Percentiles rank a stretch among this genome's conserved stretches.
phyloP scores from a whole-genome alignment of 1,140 invertebrate genomes.

The Drosophila guanche region DNA sequence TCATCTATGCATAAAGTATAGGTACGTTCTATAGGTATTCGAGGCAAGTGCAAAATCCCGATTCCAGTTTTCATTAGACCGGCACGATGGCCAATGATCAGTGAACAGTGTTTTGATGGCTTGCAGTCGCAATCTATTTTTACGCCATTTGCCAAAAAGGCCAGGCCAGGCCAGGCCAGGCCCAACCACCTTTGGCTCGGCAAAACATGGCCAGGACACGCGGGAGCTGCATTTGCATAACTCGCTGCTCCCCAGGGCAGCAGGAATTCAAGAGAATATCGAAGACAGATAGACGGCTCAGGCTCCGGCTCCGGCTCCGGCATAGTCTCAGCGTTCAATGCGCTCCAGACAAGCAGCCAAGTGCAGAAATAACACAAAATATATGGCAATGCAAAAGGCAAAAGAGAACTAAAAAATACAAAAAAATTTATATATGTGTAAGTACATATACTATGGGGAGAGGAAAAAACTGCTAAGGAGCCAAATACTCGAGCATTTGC shows the following conservation, averaged over 20 bases:
- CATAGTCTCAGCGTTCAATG: conserved; percentile 55
- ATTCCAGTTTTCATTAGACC: conserved; percentile 60
- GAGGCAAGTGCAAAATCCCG: conserved; percentile 38
- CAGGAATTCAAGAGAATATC: conserved; percentile 17
- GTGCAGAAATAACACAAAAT: conserved; percentile 78
- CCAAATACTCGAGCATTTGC: conserved; percentile 79
- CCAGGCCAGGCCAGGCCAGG: conserved; percentile 26
- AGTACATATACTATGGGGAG: conserved; percentile 22
- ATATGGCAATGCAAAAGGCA: conserved; percentile 50
- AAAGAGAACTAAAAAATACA: conserved; percentile 32
- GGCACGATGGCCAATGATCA: conserved; percentile 65
- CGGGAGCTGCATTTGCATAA: conserved; percentile 68
- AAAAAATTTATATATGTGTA: conserved; percentile 36
- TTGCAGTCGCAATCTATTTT: conserved; percentile 62
- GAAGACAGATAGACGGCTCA: conserved; percentile 50
- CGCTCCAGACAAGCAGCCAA: conserved; percentile 67
- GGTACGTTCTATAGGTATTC: conserved; percentile 12
- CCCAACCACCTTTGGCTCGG: conserved; percentile 52
- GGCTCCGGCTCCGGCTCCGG: neutral
- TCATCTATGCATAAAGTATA: conserved; percentile 4
- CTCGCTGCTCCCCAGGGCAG: conserved; percentile 32
- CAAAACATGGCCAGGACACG: conserved; percentile 52
- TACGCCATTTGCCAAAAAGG: conserved; percentile 66
- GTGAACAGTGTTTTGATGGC: conserved; percentile 48
- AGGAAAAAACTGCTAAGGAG: conserved; percentile 69